Conservation (phyloP, 2,888 invertebrate species). For the Sinohyriopsis cumingii region DNA sequence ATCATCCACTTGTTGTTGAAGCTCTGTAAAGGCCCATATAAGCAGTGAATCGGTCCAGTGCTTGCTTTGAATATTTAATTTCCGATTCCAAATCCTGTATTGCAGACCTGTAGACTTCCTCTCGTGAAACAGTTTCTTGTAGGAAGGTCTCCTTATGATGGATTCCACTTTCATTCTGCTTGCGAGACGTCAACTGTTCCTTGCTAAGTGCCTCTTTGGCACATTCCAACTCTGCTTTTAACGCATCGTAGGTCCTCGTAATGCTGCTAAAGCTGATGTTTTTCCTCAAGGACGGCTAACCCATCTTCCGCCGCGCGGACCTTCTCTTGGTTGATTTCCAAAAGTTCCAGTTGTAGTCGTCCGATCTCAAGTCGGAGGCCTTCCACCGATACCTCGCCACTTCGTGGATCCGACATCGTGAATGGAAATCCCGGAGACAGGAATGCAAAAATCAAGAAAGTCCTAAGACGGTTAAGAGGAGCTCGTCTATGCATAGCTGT, state of each 20-base stretch:
- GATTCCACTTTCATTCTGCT: conserved; percentile 94
- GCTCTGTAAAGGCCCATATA: conserved; percentile 79
- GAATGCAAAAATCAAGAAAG: no score
- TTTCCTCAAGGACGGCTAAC: no score
- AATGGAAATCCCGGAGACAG: conserved; percentile 24
- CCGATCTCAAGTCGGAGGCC: conserved; percentile 58
- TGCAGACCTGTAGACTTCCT: conserved; percentile 91
- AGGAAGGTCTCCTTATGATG: conserved; percentile 97
- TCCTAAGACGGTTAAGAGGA: no score
- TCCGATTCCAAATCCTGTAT: conserved; percentile 81
- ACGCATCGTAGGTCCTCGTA: conserved; percentile 95
- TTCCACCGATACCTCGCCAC: conserved; percentile 72
- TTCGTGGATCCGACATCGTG: conserved; percentile 43
- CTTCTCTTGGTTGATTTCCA: conserved; percentile 79
- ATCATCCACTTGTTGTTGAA: conserved; percentile 57
- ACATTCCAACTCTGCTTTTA: conserved; percentile 92
- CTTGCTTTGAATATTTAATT: conserved; percentile 56
- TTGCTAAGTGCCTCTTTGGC: conserved; percentile 97
- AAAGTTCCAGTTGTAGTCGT: conserved; percentile 62
- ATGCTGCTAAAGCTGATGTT: no score
- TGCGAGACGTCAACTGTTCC: conserved; percentile 95
- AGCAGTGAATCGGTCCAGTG: conserved; percentile 80
- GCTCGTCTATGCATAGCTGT: conserved; percentile 12
- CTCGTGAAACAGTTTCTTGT: conserved; percentile 93
- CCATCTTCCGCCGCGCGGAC: no score